Conservation (phyloP, 2,888 invertebrate genomes). For the Netelia inedita region DNA sequence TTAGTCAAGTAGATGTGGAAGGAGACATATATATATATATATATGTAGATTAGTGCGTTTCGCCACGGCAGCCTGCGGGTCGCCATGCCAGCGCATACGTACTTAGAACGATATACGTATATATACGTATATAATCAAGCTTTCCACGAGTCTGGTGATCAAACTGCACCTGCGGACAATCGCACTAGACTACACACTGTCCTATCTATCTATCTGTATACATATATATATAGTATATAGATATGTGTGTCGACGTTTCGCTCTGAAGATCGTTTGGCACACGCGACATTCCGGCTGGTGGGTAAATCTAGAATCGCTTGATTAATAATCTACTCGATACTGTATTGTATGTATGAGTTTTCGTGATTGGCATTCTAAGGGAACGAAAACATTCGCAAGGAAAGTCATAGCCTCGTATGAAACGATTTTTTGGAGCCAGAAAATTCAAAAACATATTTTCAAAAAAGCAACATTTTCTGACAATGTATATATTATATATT, state of each 20-base stretch:
- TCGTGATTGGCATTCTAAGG: neutral
- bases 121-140: constrained; percentile 15
- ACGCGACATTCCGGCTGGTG: constrained; percentile 61
- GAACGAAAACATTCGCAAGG: neutral
- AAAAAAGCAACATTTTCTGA: too few relatives aligned
- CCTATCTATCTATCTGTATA: constrained; percentile 6
- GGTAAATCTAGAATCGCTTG: constrained; percentile 30
- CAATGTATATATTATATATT: too few relatives aligned
- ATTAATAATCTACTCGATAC: constrained; percentile 11
- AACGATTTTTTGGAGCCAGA: too few relatives aligned
- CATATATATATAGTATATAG: neutral
- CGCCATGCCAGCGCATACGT: constrained; percentile 44
- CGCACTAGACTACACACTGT: constrained; percentile 28
- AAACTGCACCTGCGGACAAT: constrained; percentile 65
- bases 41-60: constrained; percentile 43
- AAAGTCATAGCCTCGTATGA: too few relatives aligned
- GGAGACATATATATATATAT: neutral
- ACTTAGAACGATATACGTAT: constrained; percentile 24
- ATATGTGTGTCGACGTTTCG: constrained; percentile 48
- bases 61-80: constrained; percentile 61
- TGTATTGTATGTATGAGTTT: constrained; percentile 6
- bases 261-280: constrained; percentile 49
- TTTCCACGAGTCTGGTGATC: constrained; percentile 48
- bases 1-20: constrained; percentile 60
- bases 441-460: too few relatives aligned